A percentile compares a stretch with the other conserved stretches of the same genome.
phyloP scores from a whole-genome alignment of 1,140 invertebrate genomes.

The Drosophila setifemur region DNA sequence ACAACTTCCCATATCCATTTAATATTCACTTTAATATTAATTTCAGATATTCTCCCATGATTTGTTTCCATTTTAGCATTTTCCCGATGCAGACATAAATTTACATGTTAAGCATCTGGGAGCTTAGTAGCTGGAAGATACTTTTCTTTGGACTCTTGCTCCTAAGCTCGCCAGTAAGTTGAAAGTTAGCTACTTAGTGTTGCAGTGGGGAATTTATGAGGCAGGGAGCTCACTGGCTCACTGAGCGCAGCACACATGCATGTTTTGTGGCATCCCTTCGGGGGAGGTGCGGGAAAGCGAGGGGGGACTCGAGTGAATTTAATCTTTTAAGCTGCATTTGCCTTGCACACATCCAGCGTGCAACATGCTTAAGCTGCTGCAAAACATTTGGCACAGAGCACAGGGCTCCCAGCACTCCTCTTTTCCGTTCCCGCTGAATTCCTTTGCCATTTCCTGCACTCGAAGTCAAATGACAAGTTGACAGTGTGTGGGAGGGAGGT shows the following conservation, averaged over 20 bases:
- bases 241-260: constrained; percentile 25
- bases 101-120: constrained; percentile 4
- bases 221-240: neutral
- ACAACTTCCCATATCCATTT: neutral
- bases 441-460: constrained; percentile 38
- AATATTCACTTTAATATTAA: constrained; percentile 26
- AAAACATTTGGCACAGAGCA: constrained; percentile 54
- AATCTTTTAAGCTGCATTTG: constrained; percentile 78
- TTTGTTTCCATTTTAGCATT: neutral
- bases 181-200: constrained; percentile 65
- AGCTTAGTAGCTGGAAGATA: neutral
- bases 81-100: constrained; percentile 21
- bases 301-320: constrained; percentile 45
- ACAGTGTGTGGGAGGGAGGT: constrained; percentile 27
- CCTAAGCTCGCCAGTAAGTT: constrained; percentile 62
- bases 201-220: constrained; percentile 52
- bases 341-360: constrained; percentile 65
- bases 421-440: constrained; percentile 19
- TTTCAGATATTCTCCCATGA: constrained; percentile 3
- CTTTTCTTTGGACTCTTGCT: constrained; percentile 2
- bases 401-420: neutral
- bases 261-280: too few relatives aligned
- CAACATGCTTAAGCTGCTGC: constrained; percentile 76
- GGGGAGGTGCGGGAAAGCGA: too few relatives aligned
- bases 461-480: constrained; percentile 72